phyloP scores from a whole-genome alignment of 2,797 vertebrate species.

The Labroides dimidiatus region DNA sequence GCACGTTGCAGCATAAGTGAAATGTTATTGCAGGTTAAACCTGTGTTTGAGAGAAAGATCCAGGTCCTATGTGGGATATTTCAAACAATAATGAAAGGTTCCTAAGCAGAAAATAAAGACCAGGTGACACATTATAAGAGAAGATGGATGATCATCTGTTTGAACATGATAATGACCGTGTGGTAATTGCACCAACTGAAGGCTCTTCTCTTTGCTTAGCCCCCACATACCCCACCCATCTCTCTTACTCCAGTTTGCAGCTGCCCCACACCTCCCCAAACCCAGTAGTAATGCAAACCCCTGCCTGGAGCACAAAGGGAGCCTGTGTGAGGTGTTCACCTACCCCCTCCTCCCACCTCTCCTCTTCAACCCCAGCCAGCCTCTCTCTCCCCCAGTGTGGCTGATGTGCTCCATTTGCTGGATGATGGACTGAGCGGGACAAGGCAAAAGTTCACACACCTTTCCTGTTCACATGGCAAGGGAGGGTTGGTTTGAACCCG shows the following conservation, averaged over 20 bases:
- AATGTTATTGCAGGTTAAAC: constrained; percentile 21
- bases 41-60: constrained; percentile 64
- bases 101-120: constrained; percentile 89
- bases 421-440: constrained; percentile 90
- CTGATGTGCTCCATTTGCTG: constrained; percentile 95
- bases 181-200: constrained; percentile 87
- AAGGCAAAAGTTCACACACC: constrained; percentile 96
- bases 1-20: neutral
- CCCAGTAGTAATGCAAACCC: constrained; percentile 84
- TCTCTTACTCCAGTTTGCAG: constrained; percentile 58
- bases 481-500: constrained; percentile 84
- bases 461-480: constrained; percentile 94
- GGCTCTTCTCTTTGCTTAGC: constrained; percentile 65
- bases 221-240: constrained; percentile 43
- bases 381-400: constrained; percentile 72
- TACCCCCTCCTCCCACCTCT: constrained; percentile 52
- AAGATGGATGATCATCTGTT: constrained; percentile 89
- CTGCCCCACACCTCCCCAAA: constrained; percentile 33
- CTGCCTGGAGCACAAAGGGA: constrained; percentile 90
- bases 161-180: constrained; percentile 89
- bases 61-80: constrained; percentile 69
- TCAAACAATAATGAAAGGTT: constrained; percentile 87
- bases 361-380: constrained; percentile 33
- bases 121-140: constrained; percentile 88
- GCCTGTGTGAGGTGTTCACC: constrained; percentile 84